phyloP scores from a whole-genome alignment of 2,113 vertebrate genomes.

The Hippocampus abdominalis region DNA sequence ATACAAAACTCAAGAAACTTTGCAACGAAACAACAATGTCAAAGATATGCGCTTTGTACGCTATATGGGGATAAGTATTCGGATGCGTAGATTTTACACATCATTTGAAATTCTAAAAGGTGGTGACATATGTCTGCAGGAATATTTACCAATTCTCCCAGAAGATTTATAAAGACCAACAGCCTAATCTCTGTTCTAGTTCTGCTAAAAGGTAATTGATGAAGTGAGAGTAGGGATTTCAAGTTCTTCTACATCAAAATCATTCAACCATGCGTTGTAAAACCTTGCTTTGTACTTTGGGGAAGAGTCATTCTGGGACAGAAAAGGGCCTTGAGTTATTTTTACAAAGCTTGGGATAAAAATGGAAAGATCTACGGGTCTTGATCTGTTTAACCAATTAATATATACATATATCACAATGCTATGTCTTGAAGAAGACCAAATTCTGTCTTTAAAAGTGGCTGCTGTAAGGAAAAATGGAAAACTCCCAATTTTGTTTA shows the following conservation, averaged over 20 bases:
- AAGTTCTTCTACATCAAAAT: neutral
- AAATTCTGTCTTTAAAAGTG: neutral
- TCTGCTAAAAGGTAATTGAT: neutral
- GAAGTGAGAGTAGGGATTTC: neutral
- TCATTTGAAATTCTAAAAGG: neutral
- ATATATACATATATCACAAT: neutral
- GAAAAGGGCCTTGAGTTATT: neutral
- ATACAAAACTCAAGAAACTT: neutral
- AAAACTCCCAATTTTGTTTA: neutral
- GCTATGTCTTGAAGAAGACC: neutral
- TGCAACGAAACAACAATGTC: neutral
- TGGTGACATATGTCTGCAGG: neutral
- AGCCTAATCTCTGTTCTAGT: neutral
- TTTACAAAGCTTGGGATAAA: neutral
- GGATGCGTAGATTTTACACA: neutral
- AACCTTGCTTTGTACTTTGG: neutral
- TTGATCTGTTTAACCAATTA: neutral
- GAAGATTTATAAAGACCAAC: neutral
- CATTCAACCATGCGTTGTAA: neutral
- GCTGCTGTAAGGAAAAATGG: neutral
- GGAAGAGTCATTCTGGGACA: neutral
- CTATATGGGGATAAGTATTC: neutral
- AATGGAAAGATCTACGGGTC: neutral
- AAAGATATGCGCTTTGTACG: neutral
- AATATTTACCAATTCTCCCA: neutral